phyloP scores from a whole-genome alignment of 1,140 invertebrate species.

The Nasonia vitripennis region DNA sequence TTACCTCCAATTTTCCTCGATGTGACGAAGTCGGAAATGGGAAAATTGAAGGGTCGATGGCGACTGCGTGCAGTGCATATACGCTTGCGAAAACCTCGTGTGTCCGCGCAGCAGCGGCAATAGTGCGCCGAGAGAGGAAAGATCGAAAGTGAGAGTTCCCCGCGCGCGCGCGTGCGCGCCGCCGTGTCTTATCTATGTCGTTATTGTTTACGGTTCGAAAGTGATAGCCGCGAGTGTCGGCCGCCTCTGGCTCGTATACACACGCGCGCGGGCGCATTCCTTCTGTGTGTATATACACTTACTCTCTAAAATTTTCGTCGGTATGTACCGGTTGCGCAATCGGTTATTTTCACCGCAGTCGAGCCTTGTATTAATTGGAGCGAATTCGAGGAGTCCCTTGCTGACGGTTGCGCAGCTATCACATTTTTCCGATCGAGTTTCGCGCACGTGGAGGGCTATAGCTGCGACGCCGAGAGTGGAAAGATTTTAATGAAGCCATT shows the following conservation, averaged over 20 bases:
- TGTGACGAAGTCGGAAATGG: conserved; percentile 22
- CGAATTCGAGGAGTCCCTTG: too few species aligned
- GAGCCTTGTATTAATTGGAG: too few species aligned
- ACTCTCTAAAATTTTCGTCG: conserved; percentile 32
- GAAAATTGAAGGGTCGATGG: conserved; percentile 31
- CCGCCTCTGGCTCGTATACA: background rate
- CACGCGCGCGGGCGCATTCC: too few species aligned
- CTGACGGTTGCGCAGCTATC: background rate
- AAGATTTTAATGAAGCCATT: background rate
- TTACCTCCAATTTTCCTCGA: conserved; percentile 32
- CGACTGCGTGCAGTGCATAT: background rate
- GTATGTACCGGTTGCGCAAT: conserved; percentile 14
- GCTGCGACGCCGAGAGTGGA: background rate
- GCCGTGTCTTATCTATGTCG: conserved; percentile 32
- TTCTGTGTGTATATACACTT: too few species aligned
- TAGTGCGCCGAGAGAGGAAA: background rate
- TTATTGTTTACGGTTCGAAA: conserved; percentile 43
- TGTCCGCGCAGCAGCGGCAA: background rate
- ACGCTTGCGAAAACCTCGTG: background rate
- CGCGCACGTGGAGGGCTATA: too few species aligned
- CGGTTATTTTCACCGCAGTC: background rate
- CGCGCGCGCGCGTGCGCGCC: too few species aligned
- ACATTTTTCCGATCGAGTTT: background rate
- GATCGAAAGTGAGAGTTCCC: conserved; percentile 50
- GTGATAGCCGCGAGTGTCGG: conserved; percentile 24